Base-by-base conservation (phyloP, 2,113 vertebrate species). In the Trichechus manatus region DNA sequence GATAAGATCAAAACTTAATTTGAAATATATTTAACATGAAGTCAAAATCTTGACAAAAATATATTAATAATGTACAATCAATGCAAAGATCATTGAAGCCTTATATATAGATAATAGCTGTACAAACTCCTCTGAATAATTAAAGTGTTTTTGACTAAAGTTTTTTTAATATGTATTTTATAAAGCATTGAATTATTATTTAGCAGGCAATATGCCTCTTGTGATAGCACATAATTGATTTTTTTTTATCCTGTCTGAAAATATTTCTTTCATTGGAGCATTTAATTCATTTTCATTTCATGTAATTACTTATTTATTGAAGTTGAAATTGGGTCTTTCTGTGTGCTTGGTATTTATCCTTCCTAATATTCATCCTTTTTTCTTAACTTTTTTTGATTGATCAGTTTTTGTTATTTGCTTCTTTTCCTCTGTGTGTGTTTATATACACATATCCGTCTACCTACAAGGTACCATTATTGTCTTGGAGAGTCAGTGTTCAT, bases 21-120 rank as follows among this genome's bases (percentile, higher is more conserved):
- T 68, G 90, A 91, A 94, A 81, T 74, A 86, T 64, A 81, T 86
- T 90, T 86, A 81, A 86, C 39, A 95, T 77, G 44, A 85, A 42
- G 39, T 70, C 68, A 91, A 81, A 94, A 77, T 83, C 8, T 31
- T 83, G 15, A 47, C 66, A 68, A 87, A 84, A 61, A 79, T 85
- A 27, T 89, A 75, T 44, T 74, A 36, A 36, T 33, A 93, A 93
- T 53, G 44, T 39, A 94, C 6, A 74, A 81, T 87, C 72, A 87
- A 72, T 31, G 9, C 22, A 79, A 64, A 42, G 13, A 53, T 81
- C 42, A 31, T n/a, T 83, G 42, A 96, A 29, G 59, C 23, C 61
- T 87, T 74, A 95, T 44, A 70, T 20, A 47, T 2, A 89, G 31
- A 39, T 50, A 83, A 50, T 29, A 87, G 6, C 6, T 85, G 68